Percentiles rank a stretch among this genome's conserved stretches.
Conservation (phyloP, 2,888 invertebrate species). For the Tachina lurida region DNA sequence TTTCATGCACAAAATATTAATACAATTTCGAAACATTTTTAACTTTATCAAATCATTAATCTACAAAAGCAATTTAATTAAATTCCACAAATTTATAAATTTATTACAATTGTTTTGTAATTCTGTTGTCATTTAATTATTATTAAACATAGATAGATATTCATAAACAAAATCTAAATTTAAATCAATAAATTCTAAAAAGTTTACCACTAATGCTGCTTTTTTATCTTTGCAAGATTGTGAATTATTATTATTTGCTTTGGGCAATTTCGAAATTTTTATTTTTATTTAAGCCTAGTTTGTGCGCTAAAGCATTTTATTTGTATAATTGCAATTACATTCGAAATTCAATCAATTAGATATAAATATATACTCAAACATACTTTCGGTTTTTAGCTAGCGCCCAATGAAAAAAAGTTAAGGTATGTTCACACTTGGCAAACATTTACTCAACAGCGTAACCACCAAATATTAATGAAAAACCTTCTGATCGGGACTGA, state of each 20-base stretch:
- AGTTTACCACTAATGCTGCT: not conserved
- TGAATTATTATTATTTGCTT: no score
- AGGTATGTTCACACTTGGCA: no score
- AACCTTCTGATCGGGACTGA: no score
- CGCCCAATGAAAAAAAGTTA: no score
- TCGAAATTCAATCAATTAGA: slow-evolving; percentile 25
- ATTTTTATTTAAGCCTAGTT: not conserved
- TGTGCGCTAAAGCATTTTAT: not conserved
- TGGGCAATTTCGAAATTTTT: no score
- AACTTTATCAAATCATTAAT: not conserved
- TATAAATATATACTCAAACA: not conserved
- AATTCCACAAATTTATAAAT: not conserved
- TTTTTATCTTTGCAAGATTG: not conserved
- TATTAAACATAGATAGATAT: not conserved
- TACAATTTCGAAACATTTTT: no score
- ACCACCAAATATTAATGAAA: no score
- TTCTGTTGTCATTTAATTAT: not conserved
- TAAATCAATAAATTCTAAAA: slow-evolving; percentile 2
- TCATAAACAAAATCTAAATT: slow-evolving; percentile 8
- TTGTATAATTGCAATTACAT: slow-evolving; percentile 16
- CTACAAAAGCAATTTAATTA: slow-evolving; percentile 6
- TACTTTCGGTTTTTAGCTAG: no score
- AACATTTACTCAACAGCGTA: no score
- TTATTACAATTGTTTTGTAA: not conserved
- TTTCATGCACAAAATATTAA: no score